A percentile compares a stretch with the other conserved stretches of the same genome.
These are phyloP conservation scores for Cheilosia vernalis DNA, from an alignment of 2,888 invertebrate genomes.

Conservation along the genomic window DNA sequence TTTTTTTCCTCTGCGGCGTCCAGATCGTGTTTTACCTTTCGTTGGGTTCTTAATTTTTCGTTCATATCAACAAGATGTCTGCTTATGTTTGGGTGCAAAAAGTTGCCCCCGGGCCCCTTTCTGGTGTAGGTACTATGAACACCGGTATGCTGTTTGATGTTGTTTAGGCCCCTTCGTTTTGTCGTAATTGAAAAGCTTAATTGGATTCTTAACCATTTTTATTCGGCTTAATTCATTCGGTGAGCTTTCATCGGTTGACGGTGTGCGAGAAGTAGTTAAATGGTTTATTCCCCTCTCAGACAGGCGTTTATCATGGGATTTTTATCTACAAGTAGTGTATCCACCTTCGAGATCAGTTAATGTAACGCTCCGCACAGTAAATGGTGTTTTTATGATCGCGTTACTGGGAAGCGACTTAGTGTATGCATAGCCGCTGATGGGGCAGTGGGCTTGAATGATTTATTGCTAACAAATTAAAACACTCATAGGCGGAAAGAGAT, in stretches of 20 bases:
- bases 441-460: conserved; percentile 39
- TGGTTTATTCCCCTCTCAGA: conserved; percentile 15
- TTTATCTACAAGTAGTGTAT: conserved; percentile 45
- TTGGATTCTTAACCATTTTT: conserved; percentile 63
- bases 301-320: conserved; percentile 55
- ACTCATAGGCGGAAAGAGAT: background rate
- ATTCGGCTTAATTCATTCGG: conserved; percentile 68
- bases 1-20: conserved; percentile 53
- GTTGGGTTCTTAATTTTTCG: conserved; percentile 39
- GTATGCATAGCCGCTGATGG: conserved; percentile 10
- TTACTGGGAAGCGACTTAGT: conserved; percentile 48
- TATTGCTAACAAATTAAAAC: conserved; percentile 17
- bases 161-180: conserved; percentile 8
- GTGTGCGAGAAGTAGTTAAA: conserved; percentile 27
- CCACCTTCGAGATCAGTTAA: conserved; percentile 65
- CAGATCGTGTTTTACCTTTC: conserved; percentile 58
- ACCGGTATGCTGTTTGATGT: conserved; percentile 65
- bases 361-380: conserved; percentile 41
- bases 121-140: conserved; percentile 48
- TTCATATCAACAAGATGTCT: conserved; percentile 53
- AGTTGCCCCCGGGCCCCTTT: conserved; percentile 16
- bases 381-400: conserved; percentile 66
- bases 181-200: conserved; percentile 72
- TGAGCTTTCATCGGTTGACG: conserved; percentile 64
- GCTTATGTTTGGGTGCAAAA: conserved; percentile 47